Base-by-base conservation (phyloP, 2,113 vertebrate genomes). In the Macaca nemestrina region DNA sequence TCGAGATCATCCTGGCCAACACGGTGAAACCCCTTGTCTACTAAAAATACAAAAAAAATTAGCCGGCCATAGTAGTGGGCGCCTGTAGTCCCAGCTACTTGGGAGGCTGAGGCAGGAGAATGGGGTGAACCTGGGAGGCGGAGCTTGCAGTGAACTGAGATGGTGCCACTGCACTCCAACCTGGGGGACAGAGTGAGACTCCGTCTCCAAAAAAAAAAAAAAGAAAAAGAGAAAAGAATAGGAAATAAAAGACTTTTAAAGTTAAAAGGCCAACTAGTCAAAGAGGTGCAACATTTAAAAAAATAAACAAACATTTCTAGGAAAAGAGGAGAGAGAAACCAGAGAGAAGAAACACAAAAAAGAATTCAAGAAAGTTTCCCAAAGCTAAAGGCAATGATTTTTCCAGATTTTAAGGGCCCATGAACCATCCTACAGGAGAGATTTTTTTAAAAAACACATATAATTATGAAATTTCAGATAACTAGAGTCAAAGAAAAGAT, bases 271-370 rank as follows among this genome's bases (percentile, higher is more conserved):
- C n/a, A 96, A 38, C 64, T 17, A 48, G 13, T 73, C 16, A 38
- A 57, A 6, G 18, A 75, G 4, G 11, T 50, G 0, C 5, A 75
- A 50, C 50, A 88, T 48, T 67, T 91, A 92, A 70, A 12, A 12
- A 61, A 61, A 27, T 61, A 61, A 83, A 64, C 32, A 52, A 82
- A 88, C 0, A 73, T 38, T 70, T 80, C 23, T 55, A 73, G 61
- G 38, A 72, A 64, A 95, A 79, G 40, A 90, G 52, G 78, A 96
- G 17, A 96, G 17, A 73, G 50, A 88, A 88, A 84, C 8, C 35
- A 92, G 12, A 84, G 6, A 10, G 16, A 92, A 59, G 13, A 84
- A 82, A 80, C 18, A 67, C 23, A 87, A 87, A 75, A 55, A 55
- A 55, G 14, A 83, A 10, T n/a, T 88, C 8, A 59, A 70, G 59